A percentile compares a stretch with the other conserved stretches of the same genome.
These are phyloP conservation scores for Athripsodes cinereus DNA, from an alignment of 2,888 invertebrate species.

Conservation along the genomic window DNA sequence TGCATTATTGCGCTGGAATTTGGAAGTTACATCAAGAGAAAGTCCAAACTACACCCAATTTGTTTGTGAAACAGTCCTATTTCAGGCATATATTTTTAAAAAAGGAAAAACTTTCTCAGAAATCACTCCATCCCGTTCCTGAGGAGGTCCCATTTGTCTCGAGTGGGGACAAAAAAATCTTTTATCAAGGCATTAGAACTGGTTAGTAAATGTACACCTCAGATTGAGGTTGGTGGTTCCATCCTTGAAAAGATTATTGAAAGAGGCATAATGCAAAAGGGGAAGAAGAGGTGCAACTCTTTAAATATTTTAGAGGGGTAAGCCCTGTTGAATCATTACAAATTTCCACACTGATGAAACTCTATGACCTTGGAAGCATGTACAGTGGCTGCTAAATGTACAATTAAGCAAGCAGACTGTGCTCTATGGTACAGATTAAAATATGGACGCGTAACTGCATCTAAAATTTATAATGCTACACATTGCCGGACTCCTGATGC, in stretches of 20 bases:
- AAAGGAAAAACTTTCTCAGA: too few relatives aligned
- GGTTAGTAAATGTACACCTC: constrained; percentile 3
- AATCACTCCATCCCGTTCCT: too few relatives aligned
- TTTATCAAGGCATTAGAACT: constrained; percentile 5
- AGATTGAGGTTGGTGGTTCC: constrained; percentile 3
- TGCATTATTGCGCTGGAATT: too few relatives aligned
- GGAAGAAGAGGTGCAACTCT: constrained; percentile 3
- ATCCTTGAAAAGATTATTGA: constrained; percentile 2
- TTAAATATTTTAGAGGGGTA: constrained; percentile 1
- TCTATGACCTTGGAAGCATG: constrained; percentile 2
- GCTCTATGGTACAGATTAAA: constrained; percentile 2
- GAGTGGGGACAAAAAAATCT: constrained; percentile 1
- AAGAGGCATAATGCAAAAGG: constrained; percentile 1
- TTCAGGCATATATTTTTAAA: too few relatives aligned
- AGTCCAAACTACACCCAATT: too few relatives aligned
- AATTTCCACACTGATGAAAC: constrained; percentile 1
- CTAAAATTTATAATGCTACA: constrained; percentile 3
- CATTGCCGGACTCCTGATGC: neutral
- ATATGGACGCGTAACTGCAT: too few relatives aligned
- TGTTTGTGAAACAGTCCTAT: too few relatives aligned
- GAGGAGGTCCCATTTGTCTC: neutral
- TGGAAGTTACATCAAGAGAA: too few relatives aligned
- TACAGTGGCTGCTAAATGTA: neutral
- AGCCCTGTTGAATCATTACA: neutral
- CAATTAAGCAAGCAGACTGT: neutral